Base-by-base conservation (phyloP, 2,113 vertebrate species). In the Pitta sordida region DNA sequence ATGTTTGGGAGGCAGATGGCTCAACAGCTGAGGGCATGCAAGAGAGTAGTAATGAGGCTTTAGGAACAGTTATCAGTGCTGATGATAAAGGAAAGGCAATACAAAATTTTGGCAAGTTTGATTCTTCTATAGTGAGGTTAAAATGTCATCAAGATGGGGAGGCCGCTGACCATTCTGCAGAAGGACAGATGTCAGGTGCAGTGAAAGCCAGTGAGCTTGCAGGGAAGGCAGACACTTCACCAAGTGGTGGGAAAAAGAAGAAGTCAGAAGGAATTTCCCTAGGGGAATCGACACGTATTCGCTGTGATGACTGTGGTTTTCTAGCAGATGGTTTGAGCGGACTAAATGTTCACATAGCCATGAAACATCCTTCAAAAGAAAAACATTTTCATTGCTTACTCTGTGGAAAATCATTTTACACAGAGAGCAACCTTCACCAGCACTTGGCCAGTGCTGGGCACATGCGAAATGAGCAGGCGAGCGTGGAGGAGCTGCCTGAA, bases 391-490 rank as follows among this genome's bases (percentile, higher is more conserved):
- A 99, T 83, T 99, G 99, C 93, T 93, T 99, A 92, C 98, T 99
- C 15, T 99, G 99, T 48, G 99, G 99, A 55, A 99, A 99, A 95
- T 99, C 99, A 3, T 99, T 99, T 97, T 99, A 99, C 95, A 99
- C 98, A 0, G 99, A 99, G 90, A 99, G 98, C 97, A 99, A 99
- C 97, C 98, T 99, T 88, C 99, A 99, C 89, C 99, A 99, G 96
- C 99, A 99, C 96, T 93, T 99, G 97, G 98, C 98, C 77, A 99
- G 99, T 51, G 98, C 98, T 0, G 98, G 99, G 22, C 99, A 99
- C 94, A 93, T 99, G 83, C 98, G 98, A 51, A 99, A 99, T 2
- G 99, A 99, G 90, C 98, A 99, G 95, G 98, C 98, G 63, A 99
- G 99, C 2, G 98, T 99, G 39, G 99, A 99, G 92, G 99, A 99